These are phyloP conservation scores for Acholoe squamosa DNA, from an alignment of 2,888 invertebrate genomes.

Conservation along the genomic window DNA sequence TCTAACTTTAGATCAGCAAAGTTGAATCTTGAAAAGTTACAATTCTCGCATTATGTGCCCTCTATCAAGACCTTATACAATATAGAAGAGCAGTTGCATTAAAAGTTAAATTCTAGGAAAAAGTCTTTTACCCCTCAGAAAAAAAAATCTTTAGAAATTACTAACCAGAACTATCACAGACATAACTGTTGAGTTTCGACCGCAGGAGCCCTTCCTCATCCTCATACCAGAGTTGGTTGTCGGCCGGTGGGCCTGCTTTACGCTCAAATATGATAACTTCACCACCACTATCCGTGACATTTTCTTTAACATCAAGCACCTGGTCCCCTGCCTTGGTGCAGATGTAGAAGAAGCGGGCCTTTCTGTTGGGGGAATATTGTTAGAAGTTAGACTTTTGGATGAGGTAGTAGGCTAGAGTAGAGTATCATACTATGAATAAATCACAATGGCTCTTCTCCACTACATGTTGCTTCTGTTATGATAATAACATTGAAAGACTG, in stretches of 20 bases:
- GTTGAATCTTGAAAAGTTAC: too few species aligned
- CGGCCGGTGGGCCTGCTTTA: conserved; percentile 11
- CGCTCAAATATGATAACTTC: conserved; percentile 26
- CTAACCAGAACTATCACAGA: conserved; percentile 8
- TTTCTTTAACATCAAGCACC: conserved; percentile 35
- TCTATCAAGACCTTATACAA: too few species aligned
- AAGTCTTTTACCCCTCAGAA: too few species aligned
- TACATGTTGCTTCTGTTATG: too few species aligned
- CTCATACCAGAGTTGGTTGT: conserved; percentile 59
- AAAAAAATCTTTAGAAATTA: background rate
- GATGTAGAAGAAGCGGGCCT: conserved; percentile 36
- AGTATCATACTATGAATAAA: too few species aligned
- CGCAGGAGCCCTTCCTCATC: conserved; percentile 37
- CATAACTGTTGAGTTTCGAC: conserved; percentile 50
- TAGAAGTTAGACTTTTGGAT: background rate
- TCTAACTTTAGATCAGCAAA: too few species aligned
- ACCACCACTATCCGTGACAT: conserved; percentile 33
- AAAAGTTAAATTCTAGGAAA: too few species aligned
- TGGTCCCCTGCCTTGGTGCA: background rate
- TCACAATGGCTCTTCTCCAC: too few species aligned
- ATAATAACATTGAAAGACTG: too few species aligned
- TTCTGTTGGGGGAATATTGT: background rate
- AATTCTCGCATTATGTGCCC: too few species aligned
- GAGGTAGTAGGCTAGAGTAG: too few species aligned
- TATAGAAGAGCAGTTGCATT: too few species aligned